Base-by-base conservation (phyloP, 2,797 vertebrate genomes). In the Manis javanica region DNA sequence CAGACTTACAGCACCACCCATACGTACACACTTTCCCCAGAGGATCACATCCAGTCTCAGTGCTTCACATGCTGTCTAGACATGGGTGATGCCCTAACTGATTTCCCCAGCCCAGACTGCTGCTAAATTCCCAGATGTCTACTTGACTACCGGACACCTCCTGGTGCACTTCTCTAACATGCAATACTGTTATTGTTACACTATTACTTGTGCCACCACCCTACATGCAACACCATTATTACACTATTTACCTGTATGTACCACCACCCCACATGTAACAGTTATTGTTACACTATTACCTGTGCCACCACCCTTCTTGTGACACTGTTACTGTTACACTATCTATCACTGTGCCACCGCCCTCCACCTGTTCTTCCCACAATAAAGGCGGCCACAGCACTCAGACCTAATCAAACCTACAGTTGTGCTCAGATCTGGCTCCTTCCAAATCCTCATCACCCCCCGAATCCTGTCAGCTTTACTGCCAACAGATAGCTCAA, bases 401-500 rank as follows among this genome's bases (percentile, higher is more conserved):
- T 51, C 68, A 66, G 31, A 31, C 92, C 75, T 78, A 77, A 91
- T 69, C 51, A 96, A 95, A 81, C 71, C 82, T 74, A 26, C 15
- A 78, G 31, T 78, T 57, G 91, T 39, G 26, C 87, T 90, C 21
- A 69, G 42, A 66, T 87, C 75, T 1, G 49, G 39, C 15, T 71
- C 59, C 74, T 71, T 72, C 74, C 42, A 77, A 85, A 90, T 77
- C 24, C 59, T 1, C 24, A 59, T 42, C 26, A 39, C 5, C 24
- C 2, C 34, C 3, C 19, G 24, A 66, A 79, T 64, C 19, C 29
- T 23, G 23, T 64, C 31, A 37, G 19, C 7, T 81, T 42, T 37
- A 55, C 24, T n/a, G 85, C 51, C 24, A 82, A 69, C 0, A 49
- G 3, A 37, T 49, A 87, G 16, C 15, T 57, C 57, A 72, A n/a